Percentiles rank a stretch among this genome's conserved stretches.
Evolutionary conservation across 2,113 vertebrate species (phyloP).

Genomic region (Nanorana parkeri): DNA sequence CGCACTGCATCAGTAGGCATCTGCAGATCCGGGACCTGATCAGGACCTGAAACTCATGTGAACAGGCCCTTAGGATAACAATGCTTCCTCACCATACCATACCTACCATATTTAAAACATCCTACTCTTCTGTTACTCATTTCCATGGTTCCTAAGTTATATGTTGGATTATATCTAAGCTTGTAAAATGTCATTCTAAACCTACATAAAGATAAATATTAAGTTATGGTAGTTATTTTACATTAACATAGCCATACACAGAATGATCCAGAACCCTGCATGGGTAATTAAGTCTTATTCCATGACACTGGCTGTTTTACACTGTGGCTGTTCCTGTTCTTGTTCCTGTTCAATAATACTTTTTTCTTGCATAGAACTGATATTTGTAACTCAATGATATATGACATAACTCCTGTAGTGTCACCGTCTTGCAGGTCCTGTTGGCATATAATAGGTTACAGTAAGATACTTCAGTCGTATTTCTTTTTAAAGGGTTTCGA

Average conservation of each 20-base stretch:
- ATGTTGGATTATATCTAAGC: neutral
- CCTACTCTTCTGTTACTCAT: too few species aligned
- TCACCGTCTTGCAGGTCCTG: constrained; percentile 34
- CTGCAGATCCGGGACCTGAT: too few species aligned
- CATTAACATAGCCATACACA: neutral
- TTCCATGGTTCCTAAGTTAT: too few species aligned
- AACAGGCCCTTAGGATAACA: too few species aligned
- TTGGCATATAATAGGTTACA: constrained; percentile 52
- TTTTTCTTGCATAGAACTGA: constrained; percentile 33
- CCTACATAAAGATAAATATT: neutral
- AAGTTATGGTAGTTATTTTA: neutral
- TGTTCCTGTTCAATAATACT: constrained; percentile 37
- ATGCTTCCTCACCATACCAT: too few species aligned
- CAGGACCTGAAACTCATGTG: too few species aligned
- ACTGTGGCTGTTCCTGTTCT: constrained; percentile 15
- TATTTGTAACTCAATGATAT: constrained; percentile 11
- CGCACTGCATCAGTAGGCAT: too few species aligned
- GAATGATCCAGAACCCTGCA: neutral
- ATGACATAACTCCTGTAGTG: constrained; percentile 33
- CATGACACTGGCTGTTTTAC: constrained; percentile 8
- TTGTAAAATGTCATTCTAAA: neutral
- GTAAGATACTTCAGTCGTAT: constrained; percentile 46
- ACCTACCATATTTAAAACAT: too few species aligned
- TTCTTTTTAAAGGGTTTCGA: constrained; percentile 55
- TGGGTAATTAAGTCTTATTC: constrained; percentile 25